Evolutionary conservation across 2,888 invertebrate species (phyloP).

Genomic region (Chorisops tibialis): DNA sequence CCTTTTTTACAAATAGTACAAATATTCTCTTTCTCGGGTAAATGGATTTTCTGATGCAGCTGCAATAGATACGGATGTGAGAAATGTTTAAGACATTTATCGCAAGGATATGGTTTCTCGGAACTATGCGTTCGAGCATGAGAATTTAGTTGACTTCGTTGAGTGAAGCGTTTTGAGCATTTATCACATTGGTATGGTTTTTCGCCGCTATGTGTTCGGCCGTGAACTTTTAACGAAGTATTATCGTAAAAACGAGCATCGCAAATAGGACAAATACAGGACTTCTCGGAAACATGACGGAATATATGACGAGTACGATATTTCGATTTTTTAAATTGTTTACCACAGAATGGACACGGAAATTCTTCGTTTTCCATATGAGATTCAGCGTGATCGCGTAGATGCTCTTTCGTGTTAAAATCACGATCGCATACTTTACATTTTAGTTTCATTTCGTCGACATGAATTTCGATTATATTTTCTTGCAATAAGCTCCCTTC

Average conservation of each 20-base stretch:
- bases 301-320: conserved; percentile 24
- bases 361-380: background rate
- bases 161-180: conserved; percentile 20
- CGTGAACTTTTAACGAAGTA: background rate
- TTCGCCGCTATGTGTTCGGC: conserved; percentile 19
- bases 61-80: conserved; percentile 14
- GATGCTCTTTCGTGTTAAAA: background rate
- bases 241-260: conserved; percentile 10
- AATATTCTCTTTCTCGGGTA: conserved; percentile 15
- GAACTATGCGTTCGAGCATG: conserved; percentile 19
- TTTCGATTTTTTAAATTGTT: conserved; percentile 6
- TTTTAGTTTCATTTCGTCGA: background rate
- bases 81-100: conserved; percentile 24
- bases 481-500: background rate
- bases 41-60: conserved; percentile 26
- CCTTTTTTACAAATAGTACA: conserved; percentile 24
- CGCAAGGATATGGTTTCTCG: conserved; percentile 15
- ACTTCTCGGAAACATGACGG: conserved; percentile 18
- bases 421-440: background rate
- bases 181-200: conserved; percentile 24
- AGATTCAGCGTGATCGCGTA: background rate
- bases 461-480: too few relatives aligned
- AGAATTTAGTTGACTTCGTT: conserved; percentile 12
- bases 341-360: conserved; percentile 36
- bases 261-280: conserved; percentile 8